Evolutionary conservation across 2,113 vertebrate species (phyloP), one percentile per base, ranked within the genome.

Genomic region (Anguilla japonica): DNA sequence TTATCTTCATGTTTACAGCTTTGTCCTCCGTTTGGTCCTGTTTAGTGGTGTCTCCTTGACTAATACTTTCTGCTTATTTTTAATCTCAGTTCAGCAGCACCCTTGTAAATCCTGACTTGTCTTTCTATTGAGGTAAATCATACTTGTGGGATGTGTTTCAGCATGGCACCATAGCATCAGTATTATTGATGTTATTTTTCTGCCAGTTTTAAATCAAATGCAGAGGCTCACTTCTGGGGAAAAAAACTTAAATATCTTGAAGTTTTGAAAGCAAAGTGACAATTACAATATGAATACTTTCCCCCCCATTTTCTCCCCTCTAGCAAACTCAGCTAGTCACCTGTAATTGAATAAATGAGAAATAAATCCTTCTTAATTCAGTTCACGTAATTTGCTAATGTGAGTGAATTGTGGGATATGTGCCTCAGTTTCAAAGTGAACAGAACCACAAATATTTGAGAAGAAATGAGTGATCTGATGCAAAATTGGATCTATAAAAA

Each of bases 1-100:
- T 43, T 87, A 89, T 81, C 92, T 94, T 94, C 88, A 93, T 93
- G 93, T 94, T 95, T 94, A 94, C 93, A 94, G 89, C 91, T 92
- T 87, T 90, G 92, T 93, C 92, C 91, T 93, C 92, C 94, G 92
- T 91, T 89, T 92, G 91, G 93, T 94, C 92, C 91, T 81, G 57
- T 91, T 93, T 92, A 92, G 92, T 92, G 90, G 91, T 90, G 92
- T 94, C 14, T 53, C 46, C 41, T 29, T 53, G n/a, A n/a, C n/a
- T 50, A n/a, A 50, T 34, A 13, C 14, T 41, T 41, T 40, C 39
- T 0, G 22, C 41, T 80, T 29, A 29, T 75, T 20, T 80, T 41
- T 41, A 20, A 80, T 80, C 5, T 80, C 40, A 22, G 79, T 80
- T 80, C 29, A 18, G 14, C 92, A 91, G 91, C 92, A 91, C 91